Evolutionary conservation across 2,888 invertebrate species (phyloP), one percentile per base, ranked within the genome.

Genomic region (Parnassius mnemosyne): DNA sequence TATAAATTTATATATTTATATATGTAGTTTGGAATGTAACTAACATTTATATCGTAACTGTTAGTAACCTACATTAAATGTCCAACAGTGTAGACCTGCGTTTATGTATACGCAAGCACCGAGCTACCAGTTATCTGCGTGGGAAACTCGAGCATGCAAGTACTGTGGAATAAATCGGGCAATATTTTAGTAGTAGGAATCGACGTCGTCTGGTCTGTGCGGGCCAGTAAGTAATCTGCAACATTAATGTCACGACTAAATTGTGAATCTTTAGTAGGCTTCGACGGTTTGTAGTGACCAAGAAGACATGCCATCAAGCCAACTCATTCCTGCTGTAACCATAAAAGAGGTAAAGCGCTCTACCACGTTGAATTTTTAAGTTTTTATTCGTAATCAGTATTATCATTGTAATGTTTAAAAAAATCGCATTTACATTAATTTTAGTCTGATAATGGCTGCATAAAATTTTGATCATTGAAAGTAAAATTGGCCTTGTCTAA

Each of bases 111-210:
- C 64, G 61, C 68, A 61, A 63, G 66, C 65, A 61, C 65, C 67
- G 64, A 61, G 63, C 50, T 57, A 67, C 72, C 71, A 67, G 68
- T 70, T 71, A 72, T 71, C 72, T 71, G 77, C 89, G 89, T 89
- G 89, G 87, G 89, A 90, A 85, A 83, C 78, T 80, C 75, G 76
- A 75, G 74, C 76, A 73, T 70, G 73, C 71, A 73, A 66, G 63
- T 73, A 71, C 72, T 73, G 72, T 76, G 77, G 70, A 73, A 76
- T 72, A 73, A 72, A 75, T 75, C 74, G 71, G 72, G 71, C 79
- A 72, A 84, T 87, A 86, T 85, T 86, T 89, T 79, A 87, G 74
- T 34, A 80, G 79, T 80, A 80, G 78, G 79, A 83, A 84, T 83
- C 76, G 78, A 83, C 77, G 78, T 81, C 83, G 78, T 79, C 78